Evolutionary conservation across 2,888 invertebrate species (phyloP).

Genomic region (Galerucella calmariensis): DNA sequence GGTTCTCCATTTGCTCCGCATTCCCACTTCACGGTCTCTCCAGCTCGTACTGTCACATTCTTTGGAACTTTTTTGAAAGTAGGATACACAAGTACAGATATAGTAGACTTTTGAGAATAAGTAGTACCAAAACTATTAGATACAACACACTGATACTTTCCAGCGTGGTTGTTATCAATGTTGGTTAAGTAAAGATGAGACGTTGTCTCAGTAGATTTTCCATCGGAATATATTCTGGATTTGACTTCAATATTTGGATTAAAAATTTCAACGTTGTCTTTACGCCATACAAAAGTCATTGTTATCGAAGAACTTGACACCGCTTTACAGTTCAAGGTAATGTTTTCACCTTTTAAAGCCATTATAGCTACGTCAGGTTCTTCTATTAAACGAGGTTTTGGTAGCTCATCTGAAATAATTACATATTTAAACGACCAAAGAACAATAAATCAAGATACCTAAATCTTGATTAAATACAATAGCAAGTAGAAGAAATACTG

Average conservation of each 20-base stretch:
- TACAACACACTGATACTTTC: slow-evolving; percentile 93
- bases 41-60: slow-evolving; percentile 86
- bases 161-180: slow-evolving; percentile 84
- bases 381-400: slow-evolving; percentile 85
- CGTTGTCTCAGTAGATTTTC: slow-evolving; percentile 74
- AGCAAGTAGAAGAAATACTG: too few species aligned
- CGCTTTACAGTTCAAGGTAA: slow-evolving; percentile 84
- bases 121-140: slow-evolving; percentile 89
- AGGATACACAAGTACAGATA: slow-evolving; percentile 90
- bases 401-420: slow-evolving; percentile 73
- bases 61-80: slow-evolving; percentile 85
- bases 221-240: slow-evolving; percentile 64
- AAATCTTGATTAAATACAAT: too few species aligned
- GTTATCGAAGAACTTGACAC: slow-evolving; percentile 81
- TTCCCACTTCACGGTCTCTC: slow-evolving; percentile 86
- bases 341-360: slow-evolving; percentile 88
- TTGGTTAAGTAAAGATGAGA: slow-evolving; percentile 80
- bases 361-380: slow-evolving; percentile 85
- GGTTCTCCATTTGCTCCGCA: slow-evolving; percentile 94
- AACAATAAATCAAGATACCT: too few species aligned
- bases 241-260: slow-evolving; percentile 54
- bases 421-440: background rate
- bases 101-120: slow-evolving; percentile 86
- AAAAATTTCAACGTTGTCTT: slow-evolving; percentile 77
- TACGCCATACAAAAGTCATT: slow-evolving; percentile 88